Evolutionary conservation across 2,888 invertebrate genomes (phyloP), one percentile per base, ranked within the genome.

Genomic region (Pyralis farinalis): DNA sequence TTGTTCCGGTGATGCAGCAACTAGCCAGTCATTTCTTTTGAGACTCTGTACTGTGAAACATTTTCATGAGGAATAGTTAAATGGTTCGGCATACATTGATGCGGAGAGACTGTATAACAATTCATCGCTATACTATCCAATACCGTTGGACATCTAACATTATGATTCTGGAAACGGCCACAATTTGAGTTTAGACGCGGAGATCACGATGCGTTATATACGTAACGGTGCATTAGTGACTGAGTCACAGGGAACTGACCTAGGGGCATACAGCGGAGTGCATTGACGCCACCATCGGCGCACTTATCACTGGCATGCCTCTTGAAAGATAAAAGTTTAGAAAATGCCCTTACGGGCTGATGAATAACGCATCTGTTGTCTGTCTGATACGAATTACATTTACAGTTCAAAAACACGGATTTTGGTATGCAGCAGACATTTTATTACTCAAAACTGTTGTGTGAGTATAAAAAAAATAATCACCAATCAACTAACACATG

Each of bases 161-260:
- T 31, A 21, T n/a, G 28, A 12, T 35, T 33, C 20, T 20, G 7
- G 21, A 12, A 34, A 34, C 21, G 32, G 31, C 37, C 46, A 43
- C 34, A 29, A 33, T 47, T 35, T 43, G 46, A 49, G 55, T 56
- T 61, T 76, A 52, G 59, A 69, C 64, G 70, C 61, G 52, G 55
- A 66, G 69, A 74, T 77, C 80, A 73, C 76, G 76, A 78, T 73
- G 78, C 64, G 60, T 58, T 76, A 65, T 72, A 65, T 73, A 72
- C 61, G 76, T 87, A 87, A 88, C 86, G 85, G 87, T 86, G 85
- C 80, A 84, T 72, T 55, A 67, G 65, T 62, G 79, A 70, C 77
- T 85, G 83, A 86, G 64, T 87, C 85, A 85, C 76, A 77, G 87
- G 85, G 87, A 87, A 88, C 88, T 88, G 88, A 87, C 88, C 88